These are phyloP conservation scores for Triplophysa yarkandensis DNA, from an alignment of 2,797 vertebrate species.

Conservation along the genomic window DNA sequence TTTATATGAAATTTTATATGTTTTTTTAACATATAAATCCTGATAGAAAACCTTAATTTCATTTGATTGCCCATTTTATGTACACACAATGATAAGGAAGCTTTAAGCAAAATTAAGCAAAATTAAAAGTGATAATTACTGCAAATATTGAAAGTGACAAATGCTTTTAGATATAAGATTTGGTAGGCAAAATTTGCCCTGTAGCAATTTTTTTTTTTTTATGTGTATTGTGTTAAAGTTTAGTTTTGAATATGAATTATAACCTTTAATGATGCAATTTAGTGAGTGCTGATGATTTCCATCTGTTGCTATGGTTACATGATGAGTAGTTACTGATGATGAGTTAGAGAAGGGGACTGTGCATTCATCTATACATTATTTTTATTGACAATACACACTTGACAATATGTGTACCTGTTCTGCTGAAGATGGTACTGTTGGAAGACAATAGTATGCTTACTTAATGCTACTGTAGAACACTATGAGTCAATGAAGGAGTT, in stretches of 20 bases:
- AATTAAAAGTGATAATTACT: too few relatives aligned
- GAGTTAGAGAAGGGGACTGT: neutral
- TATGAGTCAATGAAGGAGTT: neutral
- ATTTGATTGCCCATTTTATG: too few relatives aligned
- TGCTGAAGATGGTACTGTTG: neutral
- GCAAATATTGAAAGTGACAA: neutral
- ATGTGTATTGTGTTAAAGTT: neutral
- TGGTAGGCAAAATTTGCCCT: neutral
- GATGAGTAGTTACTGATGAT: neutral
- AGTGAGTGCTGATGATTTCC: neutral
- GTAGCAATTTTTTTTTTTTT: neutral
- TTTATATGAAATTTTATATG: too few relatives aligned
- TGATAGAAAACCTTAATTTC: too few relatives aligned
- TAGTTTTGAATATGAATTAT: neutral
- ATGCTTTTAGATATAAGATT: neutral
- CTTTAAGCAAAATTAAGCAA: neutral
- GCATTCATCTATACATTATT: neutral
- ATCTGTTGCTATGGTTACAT: neutral
- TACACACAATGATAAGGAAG: too few relatives aligned
- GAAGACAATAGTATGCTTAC: neutral
- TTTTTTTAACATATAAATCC: too few relatives aligned
- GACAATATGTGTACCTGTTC: neutral
- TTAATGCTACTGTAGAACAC: too few relatives aligned
- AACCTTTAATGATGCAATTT: neutral
- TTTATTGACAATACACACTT: neutral